phyloP scores from a whole-genome alignment of 2,797 vertebrate species.

The Melanotaenia boesemani region DNA sequence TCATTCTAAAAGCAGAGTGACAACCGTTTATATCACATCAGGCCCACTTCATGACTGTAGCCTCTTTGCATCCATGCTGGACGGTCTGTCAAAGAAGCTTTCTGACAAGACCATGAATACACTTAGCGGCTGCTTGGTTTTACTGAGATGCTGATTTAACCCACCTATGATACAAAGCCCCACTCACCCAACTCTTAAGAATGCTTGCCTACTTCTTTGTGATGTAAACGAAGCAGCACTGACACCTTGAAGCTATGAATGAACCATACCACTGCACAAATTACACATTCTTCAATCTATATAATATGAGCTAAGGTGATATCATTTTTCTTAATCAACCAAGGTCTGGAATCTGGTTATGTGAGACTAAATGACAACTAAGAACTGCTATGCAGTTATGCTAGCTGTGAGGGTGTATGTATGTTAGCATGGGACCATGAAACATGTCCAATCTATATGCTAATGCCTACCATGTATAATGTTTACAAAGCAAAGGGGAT shows the following conservation, averaged over 20 bases:
- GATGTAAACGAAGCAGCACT: conserved; percentile 31
- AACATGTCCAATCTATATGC: conserved; percentile 16
- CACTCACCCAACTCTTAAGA: conserved; percentile 39
- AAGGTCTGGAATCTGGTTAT: not conserved
- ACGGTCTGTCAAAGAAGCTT: conserved; percentile 73
- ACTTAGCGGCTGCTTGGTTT: conserved; percentile 73
- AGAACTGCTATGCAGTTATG: not conserved
- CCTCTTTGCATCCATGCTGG: conserved; percentile 73
- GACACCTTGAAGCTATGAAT: conserved; percentile 10
- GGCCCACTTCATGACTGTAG: conserved; percentile 72
- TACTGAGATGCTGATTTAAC: conserved; percentile 74
- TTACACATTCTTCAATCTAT: conserved; percentile 6
- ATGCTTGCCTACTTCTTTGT: conserved; percentile 41
- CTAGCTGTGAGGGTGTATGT: not conserved
- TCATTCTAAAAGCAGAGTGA: conserved; percentile 65
- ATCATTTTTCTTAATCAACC: not conserved
- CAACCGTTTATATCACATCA: conserved; percentile 81
- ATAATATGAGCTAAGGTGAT: not conserved
- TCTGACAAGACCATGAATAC: conserved; percentile 81
- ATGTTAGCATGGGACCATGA: not conserved
- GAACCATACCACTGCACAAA: not conserved
- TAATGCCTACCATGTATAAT: not conserved
- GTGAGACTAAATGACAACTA: conserved; percentile 5
- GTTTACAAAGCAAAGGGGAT: conserved; percentile 7
- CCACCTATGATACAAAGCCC: conserved; percentile 67